Percentiles rank a stretch among this genome's conserved stretches.
Conservation (phyloP, 2,888 invertebrate genomes). For the Chloroclystis v-ata region DNA sequence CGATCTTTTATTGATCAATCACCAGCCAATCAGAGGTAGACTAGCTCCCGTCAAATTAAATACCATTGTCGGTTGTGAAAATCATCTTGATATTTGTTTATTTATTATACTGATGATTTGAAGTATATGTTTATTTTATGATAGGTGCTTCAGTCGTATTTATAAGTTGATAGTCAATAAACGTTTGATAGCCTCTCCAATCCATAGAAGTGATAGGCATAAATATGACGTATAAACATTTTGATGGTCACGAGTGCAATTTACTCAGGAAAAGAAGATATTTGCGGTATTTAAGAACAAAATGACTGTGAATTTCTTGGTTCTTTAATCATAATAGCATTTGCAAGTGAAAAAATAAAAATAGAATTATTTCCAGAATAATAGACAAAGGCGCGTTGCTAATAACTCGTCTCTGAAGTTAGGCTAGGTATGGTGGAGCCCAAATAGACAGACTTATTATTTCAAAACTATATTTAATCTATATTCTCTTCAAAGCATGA, state of each 20-base stretch:
- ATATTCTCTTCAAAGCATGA: too few relatives aligned
- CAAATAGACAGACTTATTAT: too few relatives aligned
- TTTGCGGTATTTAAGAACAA: too few relatives aligned
- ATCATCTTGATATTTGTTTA: constrained; percentile 14
- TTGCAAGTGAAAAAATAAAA: too few relatives aligned
- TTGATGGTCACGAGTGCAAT: neutral
- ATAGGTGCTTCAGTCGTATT: constrained; percentile 3
- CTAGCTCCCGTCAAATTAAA: constrained; percentile 10
- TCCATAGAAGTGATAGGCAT: neutral
- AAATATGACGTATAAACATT: neutral
- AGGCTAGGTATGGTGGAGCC: too few relatives aligned
- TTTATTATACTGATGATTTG: constrained; percentile 22
- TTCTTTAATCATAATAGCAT: too few relatives aligned
- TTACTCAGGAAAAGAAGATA: too few relatives aligned
- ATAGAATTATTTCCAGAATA: too few relatives aligned
- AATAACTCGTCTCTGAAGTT: too few relatives aligned
- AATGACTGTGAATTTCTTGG: too few relatives aligned
- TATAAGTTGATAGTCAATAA: constrained; percentile 1
- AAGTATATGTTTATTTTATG: constrained; percentile 7
- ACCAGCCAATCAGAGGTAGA: constrained; percentile 5
- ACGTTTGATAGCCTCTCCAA: neutral
- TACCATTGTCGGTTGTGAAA: constrained; percentile 3
- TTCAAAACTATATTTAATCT: too few relatives aligned
- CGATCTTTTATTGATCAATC: constrained; percentile 4
- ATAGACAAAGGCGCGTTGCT: too few relatives aligned